These are phyloP conservation scores for Cheilosia soror DNA, from an alignment of 2,888 invertebrate genomes.

Conservation along the genomic window DNA sequence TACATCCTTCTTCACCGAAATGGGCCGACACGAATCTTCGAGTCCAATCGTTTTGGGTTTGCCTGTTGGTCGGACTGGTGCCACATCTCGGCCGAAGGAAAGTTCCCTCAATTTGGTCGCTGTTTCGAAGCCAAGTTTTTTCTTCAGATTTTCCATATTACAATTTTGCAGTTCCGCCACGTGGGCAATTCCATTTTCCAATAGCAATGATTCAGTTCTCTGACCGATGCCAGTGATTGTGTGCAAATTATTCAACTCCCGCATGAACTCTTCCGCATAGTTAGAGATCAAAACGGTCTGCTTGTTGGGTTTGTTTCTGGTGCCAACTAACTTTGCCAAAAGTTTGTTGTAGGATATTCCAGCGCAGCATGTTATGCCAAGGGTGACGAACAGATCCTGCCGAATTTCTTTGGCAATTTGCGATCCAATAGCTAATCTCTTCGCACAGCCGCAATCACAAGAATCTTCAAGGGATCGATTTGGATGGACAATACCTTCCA, in stretches of 20 bases:
- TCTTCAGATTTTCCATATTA: constrained; percentile 86
- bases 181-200: constrained; percentile 87
- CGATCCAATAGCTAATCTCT: constrained; percentile 88
- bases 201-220: constrained; percentile 87
- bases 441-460: constrained; percentile 91
- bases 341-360: constrained; percentile 94
- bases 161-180: constrained; percentile 88
- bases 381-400: constrained; percentile 87
- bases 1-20: constrained; percentile 89
- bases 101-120: constrained; percentile 88
- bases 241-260: constrained; percentile 86
- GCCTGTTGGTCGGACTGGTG: constrained; percentile 89
- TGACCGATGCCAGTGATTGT: constrained; percentile 91
- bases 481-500: constrained; percentile 85
- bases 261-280: constrained; percentile 87
- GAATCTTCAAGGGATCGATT: constrained; percentile 84
- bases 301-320: constrained; percentile 91
- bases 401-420: constrained; percentile 91
- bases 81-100: constrained; percentile 90
- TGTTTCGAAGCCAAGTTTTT: constrained; percentile 88
- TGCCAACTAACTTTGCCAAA: constrained; percentile 90
- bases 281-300: constrained; percentile 92
- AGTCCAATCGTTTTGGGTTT: constrained; percentile 92
- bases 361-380: constrained; percentile 91
- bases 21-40: constrained; percentile 91